Conservation (phyloP, 23 tunicate genomes). For the Ascidia mentula region DNA sequence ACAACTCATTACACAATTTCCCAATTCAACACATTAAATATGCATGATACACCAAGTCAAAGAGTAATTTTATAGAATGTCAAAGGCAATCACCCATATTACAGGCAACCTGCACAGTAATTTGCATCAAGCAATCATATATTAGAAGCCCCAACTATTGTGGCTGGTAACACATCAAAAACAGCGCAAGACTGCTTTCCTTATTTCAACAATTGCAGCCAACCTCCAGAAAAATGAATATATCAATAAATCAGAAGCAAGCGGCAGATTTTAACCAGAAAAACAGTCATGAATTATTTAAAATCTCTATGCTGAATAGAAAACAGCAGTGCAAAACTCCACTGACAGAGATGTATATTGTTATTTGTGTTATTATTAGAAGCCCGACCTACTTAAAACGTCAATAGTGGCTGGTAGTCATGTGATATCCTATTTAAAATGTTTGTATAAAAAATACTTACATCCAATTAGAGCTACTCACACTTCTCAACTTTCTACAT, state of each 20-base stretch:
- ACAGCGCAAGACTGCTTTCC: too few relatives aligned
- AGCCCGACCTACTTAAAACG: too few relatives aligned
- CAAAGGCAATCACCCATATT: background rate
- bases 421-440: too few relatives aligned
- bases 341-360: background rate
- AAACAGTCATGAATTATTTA: background rate
- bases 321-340: background rate
- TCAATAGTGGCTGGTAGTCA: too few relatives aligned
- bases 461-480: too few relatives aligned
- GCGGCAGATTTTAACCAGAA: conserved; percentile 2
- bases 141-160: too few relatives aligned
- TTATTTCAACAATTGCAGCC: background rate
- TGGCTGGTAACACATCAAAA: too few relatives aligned
- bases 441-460: too few relatives aligned
- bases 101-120: too few relatives aligned
- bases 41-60: conserved; percentile 7
- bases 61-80: background rate
- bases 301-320: background rate
- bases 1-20: conserved; percentile 9
- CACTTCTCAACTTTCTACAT: too few relatives aligned
- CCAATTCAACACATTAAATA: conserved; percentile 18
- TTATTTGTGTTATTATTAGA: too few relatives aligned
- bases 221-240: background rate
- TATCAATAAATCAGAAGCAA: conserved; percentile 1
- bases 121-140: too few relatives aligned